Conservation (phyloP, 1,140 invertebrate genomes). For the Drosophila punjabiensis region DNA sequence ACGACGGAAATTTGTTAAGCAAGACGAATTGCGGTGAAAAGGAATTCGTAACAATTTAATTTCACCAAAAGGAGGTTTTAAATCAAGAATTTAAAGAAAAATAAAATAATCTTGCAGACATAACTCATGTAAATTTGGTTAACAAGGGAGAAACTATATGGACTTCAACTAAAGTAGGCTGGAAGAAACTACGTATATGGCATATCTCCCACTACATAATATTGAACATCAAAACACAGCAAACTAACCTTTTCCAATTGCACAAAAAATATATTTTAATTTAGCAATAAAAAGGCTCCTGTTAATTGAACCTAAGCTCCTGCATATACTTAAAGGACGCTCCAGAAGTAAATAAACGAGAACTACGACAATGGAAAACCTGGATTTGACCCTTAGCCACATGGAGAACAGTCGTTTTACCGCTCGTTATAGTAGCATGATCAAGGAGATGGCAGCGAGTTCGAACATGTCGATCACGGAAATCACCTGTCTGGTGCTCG, state of each 20-base stretch:
- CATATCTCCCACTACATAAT: neutral
- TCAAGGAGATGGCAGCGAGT: conserved; percentile 20
- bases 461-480: conserved; percentile 35
- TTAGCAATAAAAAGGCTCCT: neutral
- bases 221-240: neutral
- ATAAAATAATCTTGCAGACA: neutral
- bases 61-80: neutral
- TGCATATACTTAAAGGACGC: neutral
- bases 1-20: conserved; percentile 51
- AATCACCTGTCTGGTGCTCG: conserved; percentile 39
- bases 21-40: conserved; percentile 61
- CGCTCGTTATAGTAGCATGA: conserved; percentile 32
- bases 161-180: neutral
- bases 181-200: too few species aligned
- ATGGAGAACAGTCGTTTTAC: conserved; percentile 52
- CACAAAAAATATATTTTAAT: neutral
- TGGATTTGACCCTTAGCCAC: conserved; percentile 38
- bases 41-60: conserved; percentile 18
- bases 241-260: neutral
- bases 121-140: neutral
- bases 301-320: too few species aligned
- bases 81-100: neutral
- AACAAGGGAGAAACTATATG: neutral
- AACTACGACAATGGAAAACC: conserved; percentile 34
- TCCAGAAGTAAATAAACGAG: neutral